phyloP scores from a whole-genome alignment of 1,140 invertebrate genomes.

The Calliopsis andreniformis region DNA sequence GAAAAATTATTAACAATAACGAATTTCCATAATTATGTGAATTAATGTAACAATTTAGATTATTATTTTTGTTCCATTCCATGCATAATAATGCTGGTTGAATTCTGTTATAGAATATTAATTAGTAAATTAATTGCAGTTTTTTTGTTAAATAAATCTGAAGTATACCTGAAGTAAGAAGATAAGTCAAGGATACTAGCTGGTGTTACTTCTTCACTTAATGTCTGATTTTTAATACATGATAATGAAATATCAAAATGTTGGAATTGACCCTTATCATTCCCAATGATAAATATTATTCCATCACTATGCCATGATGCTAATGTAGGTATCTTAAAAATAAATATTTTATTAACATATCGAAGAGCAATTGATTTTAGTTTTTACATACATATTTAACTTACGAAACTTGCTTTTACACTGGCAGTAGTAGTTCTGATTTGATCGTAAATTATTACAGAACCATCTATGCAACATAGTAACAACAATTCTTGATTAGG shows the following conservation, averaged over 20 bases:
- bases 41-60: slow-evolving; percentile 77
- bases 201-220: slow-evolving; percentile 86
- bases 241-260: slow-evolving; percentile 89
- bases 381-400: slow-evolving; percentile 56
- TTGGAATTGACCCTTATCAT: slow-evolving; percentile 89
- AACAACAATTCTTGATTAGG: slow-evolving; percentile 87
- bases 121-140: background rate
- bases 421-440: slow-evolving; percentile 84
- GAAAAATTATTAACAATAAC: slow-evolving; percentile 83
- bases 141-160: background rate
- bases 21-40: slow-evolving; percentile 80
- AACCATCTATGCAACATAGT: slow-evolving; percentile 89
- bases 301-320: slow-evolving; percentile 88
- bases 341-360: slow-evolving; percentile 7
- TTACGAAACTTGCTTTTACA: slow-evolving; percentile 86
- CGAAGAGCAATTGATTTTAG: background rate
- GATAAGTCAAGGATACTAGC: slow-evolving; percentile 86
- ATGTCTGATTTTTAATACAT: slow-evolving; percentile 86
- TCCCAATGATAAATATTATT: slow-evolving; percentile 86
- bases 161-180: slow-evolving; percentile 85
- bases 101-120: no score
- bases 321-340: slow-evolving; percentile 85
- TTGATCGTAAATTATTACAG: slow-evolving; percentile 87
- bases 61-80: slow-evolving; percentile 83
- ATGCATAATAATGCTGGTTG: slow-evolving; percentile 83